These are phyloP conservation scores for Trichonephila clavata DNA, from an alignment of 1,140 invertebrate genomes.

Conservation along the genomic window DNA sequence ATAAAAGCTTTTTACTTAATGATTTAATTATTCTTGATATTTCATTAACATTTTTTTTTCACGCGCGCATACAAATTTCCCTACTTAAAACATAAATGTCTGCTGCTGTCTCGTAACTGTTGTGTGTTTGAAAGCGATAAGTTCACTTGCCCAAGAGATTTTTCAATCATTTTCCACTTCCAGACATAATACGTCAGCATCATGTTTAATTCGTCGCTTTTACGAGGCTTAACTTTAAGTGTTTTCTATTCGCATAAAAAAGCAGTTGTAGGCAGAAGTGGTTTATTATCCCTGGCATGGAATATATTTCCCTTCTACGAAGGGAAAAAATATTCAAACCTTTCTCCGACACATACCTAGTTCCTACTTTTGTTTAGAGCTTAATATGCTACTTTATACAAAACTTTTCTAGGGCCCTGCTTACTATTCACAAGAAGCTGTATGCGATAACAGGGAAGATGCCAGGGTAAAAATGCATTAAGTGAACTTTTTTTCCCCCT, in stretches of 20 bases:
- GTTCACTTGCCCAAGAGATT: background rate
- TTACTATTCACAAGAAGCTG: slow-evolving; percentile 72
- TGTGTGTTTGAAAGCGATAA: slow-evolving; percentile 21
- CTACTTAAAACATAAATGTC: slow-evolving; percentile 4
- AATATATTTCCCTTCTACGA: slow-evolving; percentile 54
- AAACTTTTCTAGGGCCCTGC: slow-evolving; percentile 66
- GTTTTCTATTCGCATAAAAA: slow-evolving; percentile 27
- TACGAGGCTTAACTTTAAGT: slow-evolving; percentile 40
- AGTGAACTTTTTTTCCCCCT: slow-evolving; percentile 42
- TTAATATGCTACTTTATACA: slow-evolving; percentile 75
- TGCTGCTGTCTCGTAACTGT: background rate
- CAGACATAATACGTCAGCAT: slow-evolving; percentile 35
- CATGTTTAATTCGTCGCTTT: slow-evolving; percentile 27
- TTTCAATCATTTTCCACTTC: slow-evolving; percentile 23
- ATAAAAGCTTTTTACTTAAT: background rate
- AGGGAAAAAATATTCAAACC: slow-evolving; percentile 28
- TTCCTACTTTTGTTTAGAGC: slow-evolving; percentile 71
- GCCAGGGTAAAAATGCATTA: slow-evolving; percentile 69
- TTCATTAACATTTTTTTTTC: background rate
- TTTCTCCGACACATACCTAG: slow-evolving; percentile 25
- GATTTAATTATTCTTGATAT: background rate
- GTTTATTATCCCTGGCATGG: slow-evolving; percentile 59
- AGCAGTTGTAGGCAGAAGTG: slow-evolving; percentile 64
- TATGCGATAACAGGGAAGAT: slow-evolving; percentile 49
- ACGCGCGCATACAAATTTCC: background rate